These are phyloP conservation scores for Dissostichus mawsoni DNA, from an alignment of 2,113 vertebrate species.

Conservation along the genomic window DNA sequence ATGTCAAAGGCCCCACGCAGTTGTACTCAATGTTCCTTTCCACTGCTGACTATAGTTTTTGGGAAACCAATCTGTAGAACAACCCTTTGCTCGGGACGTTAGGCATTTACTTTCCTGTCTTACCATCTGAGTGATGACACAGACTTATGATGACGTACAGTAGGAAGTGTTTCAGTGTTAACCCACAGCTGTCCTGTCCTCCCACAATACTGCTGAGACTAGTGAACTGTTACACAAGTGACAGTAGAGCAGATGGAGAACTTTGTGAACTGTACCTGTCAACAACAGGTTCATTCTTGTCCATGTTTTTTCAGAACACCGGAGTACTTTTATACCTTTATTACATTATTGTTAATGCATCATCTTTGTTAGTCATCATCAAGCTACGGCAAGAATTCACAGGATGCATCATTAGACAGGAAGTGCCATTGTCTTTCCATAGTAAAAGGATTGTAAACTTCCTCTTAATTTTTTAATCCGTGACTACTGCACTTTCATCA, in stretches of 20 bases:
- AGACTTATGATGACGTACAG: slow-evolving; percentile 19
- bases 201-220: background rate
- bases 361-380: background rate
- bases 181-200: slow-evolving; percentile 29
- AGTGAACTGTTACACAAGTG: slow-evolving; percentile 11
- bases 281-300: slow-evolving; percentile 2
- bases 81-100: slow-evolving; percentile 4
- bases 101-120: slow-evolving; percentile 35
- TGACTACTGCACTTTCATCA: background rate
- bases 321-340: background rate
- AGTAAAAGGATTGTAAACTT: slow-evolving; percentile 46
- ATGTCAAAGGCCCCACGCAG: slow-evolving; percentile 6
- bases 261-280: slow-evolving; percentile 23
- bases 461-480: slow-evolving; percentile 6
- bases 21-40: slow-evolving; percentile 31
- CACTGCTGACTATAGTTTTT: background rate
- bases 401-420: slow-evolving; percentile 13
- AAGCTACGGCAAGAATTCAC: background rate
- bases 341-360: background rate
- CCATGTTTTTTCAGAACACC: slow-evolving; percentile 11
- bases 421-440: slow-evolving; percentile 40
- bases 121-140: slow-evolving; percentile 30
- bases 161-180: slow-evolving; percentile 29
- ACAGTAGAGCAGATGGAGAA: background rate
- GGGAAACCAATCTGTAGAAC: slow-evolving; percentile 27